Base-by-base conservation (phyloP, 2,797 vertebrate species). In the Eulemur rubriventer region DNA sequence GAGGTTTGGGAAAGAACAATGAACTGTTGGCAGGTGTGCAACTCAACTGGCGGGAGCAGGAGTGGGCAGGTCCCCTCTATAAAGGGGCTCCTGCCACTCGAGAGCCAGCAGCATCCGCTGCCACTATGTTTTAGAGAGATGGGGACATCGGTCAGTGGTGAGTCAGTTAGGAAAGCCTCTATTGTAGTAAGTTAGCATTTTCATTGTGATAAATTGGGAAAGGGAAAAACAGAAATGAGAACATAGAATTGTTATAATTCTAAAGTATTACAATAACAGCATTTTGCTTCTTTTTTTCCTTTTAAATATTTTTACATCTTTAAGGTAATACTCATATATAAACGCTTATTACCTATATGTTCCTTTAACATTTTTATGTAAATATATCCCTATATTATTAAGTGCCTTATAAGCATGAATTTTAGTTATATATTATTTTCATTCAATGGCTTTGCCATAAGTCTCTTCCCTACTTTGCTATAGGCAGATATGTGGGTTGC, bases 21-120 rank as follows among this genome's bases (percentile, higher is more conserved):
- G 4, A 63, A 57, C 22, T 76, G 2, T 89, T 96, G 94, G 96
- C 95, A 97, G 94, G 96, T 96, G 55, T 55, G 38, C 59, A 67
- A 6, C 48, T 87, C 89, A 88, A n/a, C 38, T 33, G 75, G 48
- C 0, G 22, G 82, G 81, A 92, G 72, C 67, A 59, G 94, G 87
- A 35, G 9, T 33, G 41, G 80, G 63, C 48, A 50, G 82, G 14
- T 33, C 5, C 0, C 2, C 55, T 14, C 22, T 16, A 30, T 22
- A 18, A 89, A 73, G 11, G 72, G 85, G 41, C 13, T 22, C 65
- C 69, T 59, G 4, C 18, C 67, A 59, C 65, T 26, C 4, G 0
- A 0, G 20, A 18, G 63, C 48, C n/a, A 4, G 30, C 28, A 20
- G 18, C 8, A 2, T n/a, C 92, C 57, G 65, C 35, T 48, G 41